Evolutionary conservation across 2,797 vertebrate genomes (phyloP).

Genomic region (Triplophysa bombifrons): DNA sequence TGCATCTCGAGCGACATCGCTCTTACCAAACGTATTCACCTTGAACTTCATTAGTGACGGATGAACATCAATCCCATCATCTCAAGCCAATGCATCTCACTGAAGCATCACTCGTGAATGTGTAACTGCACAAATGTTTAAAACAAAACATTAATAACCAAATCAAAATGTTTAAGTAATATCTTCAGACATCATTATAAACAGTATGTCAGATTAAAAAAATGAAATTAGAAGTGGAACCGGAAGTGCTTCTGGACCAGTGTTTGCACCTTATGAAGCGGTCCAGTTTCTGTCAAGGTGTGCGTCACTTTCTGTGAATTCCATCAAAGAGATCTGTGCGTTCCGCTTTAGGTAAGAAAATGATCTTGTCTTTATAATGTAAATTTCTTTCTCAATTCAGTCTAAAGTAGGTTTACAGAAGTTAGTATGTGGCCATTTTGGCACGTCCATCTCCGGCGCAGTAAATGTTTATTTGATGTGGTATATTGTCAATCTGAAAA

Average conservation of each 20-base stretch:
- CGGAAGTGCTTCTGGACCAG: too few species aligned
- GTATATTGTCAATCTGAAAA: conserved; percentile 22
- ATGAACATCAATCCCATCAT: background rate
- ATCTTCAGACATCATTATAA: too few species aligned
- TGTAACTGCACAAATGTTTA: too few species aligned
- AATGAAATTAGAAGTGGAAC: too few species aligned
- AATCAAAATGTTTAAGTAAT: too few species aligned
- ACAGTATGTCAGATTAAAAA: too few species aligned
- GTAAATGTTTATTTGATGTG: background rate
- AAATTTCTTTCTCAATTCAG: background rate
- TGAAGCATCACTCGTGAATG: background rate
- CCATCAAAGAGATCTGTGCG: too few species aligned
- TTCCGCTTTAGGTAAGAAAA: background rate
- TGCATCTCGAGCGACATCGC: background rate
- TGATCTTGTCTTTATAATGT: background rate
- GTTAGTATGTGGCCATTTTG: background rate
- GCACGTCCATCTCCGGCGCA: background rate
- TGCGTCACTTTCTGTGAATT: background rate
- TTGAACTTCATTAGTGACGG: background rate
- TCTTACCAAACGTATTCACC: background rate
- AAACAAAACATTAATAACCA: too few species aligned
- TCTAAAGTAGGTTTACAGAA: background rate
- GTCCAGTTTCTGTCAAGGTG: too few species aligned
- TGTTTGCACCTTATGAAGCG: too few species aligned
- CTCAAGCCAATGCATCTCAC: too few species aligned